phyloP scores from a whole-genome alignment of 2,113 vertebrate species.

The Aspiorhynchus laticeps region DNA sequence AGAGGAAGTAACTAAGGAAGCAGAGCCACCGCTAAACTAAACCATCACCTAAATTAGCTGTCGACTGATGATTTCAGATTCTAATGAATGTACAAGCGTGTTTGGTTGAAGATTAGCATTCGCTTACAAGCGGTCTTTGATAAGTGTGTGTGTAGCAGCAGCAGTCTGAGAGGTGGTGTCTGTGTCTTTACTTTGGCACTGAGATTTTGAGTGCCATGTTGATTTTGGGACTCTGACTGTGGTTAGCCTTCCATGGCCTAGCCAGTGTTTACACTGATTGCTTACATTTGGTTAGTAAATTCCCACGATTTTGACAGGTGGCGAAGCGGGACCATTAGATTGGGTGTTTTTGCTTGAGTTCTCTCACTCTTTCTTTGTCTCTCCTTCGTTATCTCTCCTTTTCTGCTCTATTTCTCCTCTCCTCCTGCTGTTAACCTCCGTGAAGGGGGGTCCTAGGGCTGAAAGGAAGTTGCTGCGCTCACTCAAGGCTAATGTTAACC shows the following conservation, averaged over 20 bases:
- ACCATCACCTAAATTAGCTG: slow-evolving; percentile 14
- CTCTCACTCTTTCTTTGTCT: neutral
- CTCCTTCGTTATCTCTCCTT: neutral
- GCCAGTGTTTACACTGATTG: slow-evolving; percentile 30
- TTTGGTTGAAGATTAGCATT: neutral
- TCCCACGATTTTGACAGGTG: slow-evolving; percentile 39
- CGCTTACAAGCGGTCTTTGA: slow-evolving; percentile 22
- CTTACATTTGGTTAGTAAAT: slow-evolving; percentile 43
- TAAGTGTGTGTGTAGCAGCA: slow-evolving; percentile 23
- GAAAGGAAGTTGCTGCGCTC: neutral
- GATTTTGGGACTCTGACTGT: slow-evolving; percentile 49
- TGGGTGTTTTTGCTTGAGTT: slow-evolving; percentile 16
- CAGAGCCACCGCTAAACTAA: neutral
- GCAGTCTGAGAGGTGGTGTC: slow-evolving; percentile 20
- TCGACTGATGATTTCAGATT: slow-evolving; percentile 18
- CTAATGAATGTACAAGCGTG: neutral
- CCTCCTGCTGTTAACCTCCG: neutral
- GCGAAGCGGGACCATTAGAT: neutral
- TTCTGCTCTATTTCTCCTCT: slow-evolving; percentile 1
- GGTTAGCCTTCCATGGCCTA: slow-evolving; percentile 26
- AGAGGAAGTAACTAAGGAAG: neutral
- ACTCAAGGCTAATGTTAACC: neutral
- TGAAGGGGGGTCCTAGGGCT: no score
- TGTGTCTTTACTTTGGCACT: slow-evolving; percentile 47
- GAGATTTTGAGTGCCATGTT: slow-evolving; percentile 47